Evolutionary conservation across 2,888 invertebrate species (phyloP), one percentile per base, ranked within the genome.

Genomic region (Chirona hameri): DNA sequence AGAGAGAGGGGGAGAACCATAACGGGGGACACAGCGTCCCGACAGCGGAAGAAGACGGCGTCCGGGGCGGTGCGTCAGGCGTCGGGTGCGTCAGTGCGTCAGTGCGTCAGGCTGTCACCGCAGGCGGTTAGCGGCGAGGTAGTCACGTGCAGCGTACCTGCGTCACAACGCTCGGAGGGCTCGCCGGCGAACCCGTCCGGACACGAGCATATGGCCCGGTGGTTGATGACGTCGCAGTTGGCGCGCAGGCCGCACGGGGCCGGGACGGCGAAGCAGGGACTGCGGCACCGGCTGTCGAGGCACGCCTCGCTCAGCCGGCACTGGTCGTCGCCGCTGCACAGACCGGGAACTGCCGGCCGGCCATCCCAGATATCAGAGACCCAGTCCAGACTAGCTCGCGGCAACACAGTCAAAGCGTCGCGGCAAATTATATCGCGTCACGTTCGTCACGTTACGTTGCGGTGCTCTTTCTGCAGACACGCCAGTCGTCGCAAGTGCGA

Each of bases 181-280:
- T 93, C 93, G 86, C 94, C 95, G 65, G 91, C 89, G 87, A 91
- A 93, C 86, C 91, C 92, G 65, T 89, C 88, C 27, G 92, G 92
- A 87, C 95, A 95, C 79, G 91, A 91, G 86, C 95, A 95, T 86
- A 92, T 92, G n/a, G 94, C 93, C 87, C 93, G 91, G 86, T 95
- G 95, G 86, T 93, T 93, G 76, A 92, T 90, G 15, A 93, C 93
- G 86, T 92, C 90, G 87, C 95, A 95, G 84, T 91, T 87, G 1
- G 95, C 94, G 86, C 92, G 91, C 84, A 89, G 89, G n/a, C 94
- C 95, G 87, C 95, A 95, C 84, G 92, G 92, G 86, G 55, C 9
- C 69, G 60, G 60, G 79, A 29, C 60, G n/a, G 39, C 31, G 81
- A 81, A 83, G 83, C 83, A 82, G 57, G 72, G 72, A 81, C 79